phyloP scores from a whole-genome alignment of 2,797 vertebrate species.

The Heterohyrax brucei region DNA sequence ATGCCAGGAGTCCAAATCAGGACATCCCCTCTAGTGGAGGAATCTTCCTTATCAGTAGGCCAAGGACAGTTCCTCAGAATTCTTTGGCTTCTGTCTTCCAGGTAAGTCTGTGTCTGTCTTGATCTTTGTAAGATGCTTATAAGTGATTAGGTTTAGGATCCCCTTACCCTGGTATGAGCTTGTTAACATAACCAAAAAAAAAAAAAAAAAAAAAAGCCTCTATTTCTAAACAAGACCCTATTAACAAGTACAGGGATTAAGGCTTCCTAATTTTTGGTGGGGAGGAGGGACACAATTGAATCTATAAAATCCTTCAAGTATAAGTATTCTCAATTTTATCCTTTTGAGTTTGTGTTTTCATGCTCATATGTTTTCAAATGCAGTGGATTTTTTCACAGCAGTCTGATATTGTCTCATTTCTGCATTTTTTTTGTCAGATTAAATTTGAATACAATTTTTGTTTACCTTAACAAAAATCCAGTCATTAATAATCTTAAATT shows the following conservation, averaged over 20 bases:
- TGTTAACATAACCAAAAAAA: neutral
- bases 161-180: neutral
- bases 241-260: too few relatives aligned
- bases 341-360: slow-evolving; percentile 10
- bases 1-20: neutral
- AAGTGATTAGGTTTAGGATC: neutral
- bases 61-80: neutral
- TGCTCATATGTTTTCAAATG: slow-evolving; percentile 15
- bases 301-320: neutral
- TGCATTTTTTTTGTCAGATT: neutral
- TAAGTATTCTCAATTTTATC: neutral
- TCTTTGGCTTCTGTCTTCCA: neutral
- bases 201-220: neutral
- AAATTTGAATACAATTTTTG: neutral
- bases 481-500: neutral
- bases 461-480: neutral
- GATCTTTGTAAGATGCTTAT: neutral
- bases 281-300: neutral
- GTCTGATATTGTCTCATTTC: neutral
- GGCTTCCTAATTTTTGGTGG: too few relatives aligned
- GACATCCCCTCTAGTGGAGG: neutral
- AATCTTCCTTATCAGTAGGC: neutral
- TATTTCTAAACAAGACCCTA: neutral
- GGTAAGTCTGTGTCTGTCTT: neutral
- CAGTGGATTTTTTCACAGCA: neutral